Evolutionary conservation across 2,797 vertebrate species (phyloP).

Genomic region (Hoplostethus atlanticus): DNA sequence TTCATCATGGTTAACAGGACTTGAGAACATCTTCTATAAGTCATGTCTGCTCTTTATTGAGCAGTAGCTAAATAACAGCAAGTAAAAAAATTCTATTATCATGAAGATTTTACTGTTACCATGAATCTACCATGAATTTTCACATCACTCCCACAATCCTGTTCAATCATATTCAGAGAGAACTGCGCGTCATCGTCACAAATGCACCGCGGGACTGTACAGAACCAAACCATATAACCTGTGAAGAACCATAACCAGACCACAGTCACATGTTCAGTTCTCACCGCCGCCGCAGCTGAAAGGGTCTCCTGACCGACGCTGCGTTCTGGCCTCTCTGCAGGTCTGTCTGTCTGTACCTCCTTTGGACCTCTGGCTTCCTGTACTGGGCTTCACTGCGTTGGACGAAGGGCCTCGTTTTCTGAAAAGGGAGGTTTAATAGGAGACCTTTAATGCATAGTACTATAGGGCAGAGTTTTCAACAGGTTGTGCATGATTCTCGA

Average conservation of each 20-base stretch:
- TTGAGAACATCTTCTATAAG: no score
- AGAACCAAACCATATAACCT: not conserved
- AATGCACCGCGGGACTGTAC: not conserved
- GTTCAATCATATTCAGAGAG: not conserved
- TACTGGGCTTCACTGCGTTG: slow-evolving; percentile 61
- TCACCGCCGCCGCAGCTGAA: slow-evolving; percentile 89
- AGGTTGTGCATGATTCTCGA: no score
- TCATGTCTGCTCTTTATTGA: not conserved
- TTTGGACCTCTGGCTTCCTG: slow-evolving; percentile 77
- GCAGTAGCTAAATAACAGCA: not conserved
- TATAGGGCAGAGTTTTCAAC: not conserved
- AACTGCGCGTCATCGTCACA: not conserved
- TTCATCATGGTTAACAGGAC: not conserved
- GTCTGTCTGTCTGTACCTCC: slow-evolving; percentile 77
- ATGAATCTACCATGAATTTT: not conserved
- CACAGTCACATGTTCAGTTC: slow-evolving; percentile 12
- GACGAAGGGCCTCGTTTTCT: slow-evolving; percentile 72
- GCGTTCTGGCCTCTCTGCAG: slow-evolving; percentile 71
- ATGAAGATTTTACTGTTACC: not conserved
- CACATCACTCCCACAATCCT: not conserved
- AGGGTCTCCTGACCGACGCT: slow-evolving; percentile 80
- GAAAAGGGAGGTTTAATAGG: not conserved
- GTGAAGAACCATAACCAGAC: not conserved
- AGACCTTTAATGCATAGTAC: not conserved
- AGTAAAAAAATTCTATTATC: not conserved